Conservation (phyloP, 2,113 vertebrate species). For the Eidolon helvum region DNA sequence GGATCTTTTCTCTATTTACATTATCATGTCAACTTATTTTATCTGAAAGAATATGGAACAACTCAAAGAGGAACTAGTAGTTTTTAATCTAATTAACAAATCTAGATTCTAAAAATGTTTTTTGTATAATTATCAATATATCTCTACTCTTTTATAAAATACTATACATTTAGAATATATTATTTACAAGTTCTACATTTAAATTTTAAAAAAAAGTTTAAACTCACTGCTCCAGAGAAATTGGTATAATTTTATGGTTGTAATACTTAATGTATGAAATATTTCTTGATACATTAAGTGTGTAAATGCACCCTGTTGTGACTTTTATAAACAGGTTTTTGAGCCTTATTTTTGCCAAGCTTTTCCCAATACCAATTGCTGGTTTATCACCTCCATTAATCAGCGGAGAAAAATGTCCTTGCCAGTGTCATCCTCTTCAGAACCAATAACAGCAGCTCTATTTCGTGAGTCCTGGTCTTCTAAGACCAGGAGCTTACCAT, state of each 20-base stretch:
- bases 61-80: not conserved
- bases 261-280: not conserved
- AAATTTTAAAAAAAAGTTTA: not conserved
- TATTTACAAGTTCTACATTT: not conserved
- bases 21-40: not conserved
- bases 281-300: not conserved
- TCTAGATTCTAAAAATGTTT: not conserved
- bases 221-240: not conserved
- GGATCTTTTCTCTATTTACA: not conserved
- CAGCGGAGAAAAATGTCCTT: constrained; percentile 92
- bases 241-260: not conserved
- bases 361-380: constrained; percentile 87
- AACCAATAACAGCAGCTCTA: constrained; percentile 87
- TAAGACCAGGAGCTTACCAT: constrained; percentile 92
- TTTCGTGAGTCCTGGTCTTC: constrained; percentile 93
- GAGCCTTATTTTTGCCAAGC: constrained; percentile 89
- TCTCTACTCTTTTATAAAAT: not conserved
- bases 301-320: constrained; percentile 86
- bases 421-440: constrained; percentile 92
- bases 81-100: not conserved
- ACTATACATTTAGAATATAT: not conserved
- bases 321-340: constrained; percentile 93
- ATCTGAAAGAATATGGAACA: not conserved
- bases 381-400: constrained; percentile 90
- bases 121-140: not conserved